A percentile compares a stretch with the other conserved stretches of the same genome.
Conservation (phyloP, 2,888 invertebrate species). For the Pseudococcus viburni region DNA sequence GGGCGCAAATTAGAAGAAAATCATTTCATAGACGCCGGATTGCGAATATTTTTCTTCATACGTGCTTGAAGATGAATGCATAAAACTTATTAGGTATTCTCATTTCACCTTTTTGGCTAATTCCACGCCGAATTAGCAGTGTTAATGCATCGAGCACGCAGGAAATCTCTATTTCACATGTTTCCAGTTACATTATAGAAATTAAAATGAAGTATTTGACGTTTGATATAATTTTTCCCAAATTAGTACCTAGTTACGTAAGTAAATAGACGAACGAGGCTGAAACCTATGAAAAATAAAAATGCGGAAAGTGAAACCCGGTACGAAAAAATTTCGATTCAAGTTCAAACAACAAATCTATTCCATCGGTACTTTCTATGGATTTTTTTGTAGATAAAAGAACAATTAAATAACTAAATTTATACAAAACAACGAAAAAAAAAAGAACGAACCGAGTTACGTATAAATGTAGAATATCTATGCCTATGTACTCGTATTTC, state of each 20-base stretch:
- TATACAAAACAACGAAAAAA: neutral
- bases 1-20: constrained; percentile 25
- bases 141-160: neutral
- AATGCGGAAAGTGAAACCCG: constrained; percentile 9
- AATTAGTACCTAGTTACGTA: neutral
- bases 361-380: constrained; percentile 9
- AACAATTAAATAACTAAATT: constrained; percentile 28
- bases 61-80: constrained; percentile 7
- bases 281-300: neutral
- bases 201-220: neutral
- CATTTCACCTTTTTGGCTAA: neutral
- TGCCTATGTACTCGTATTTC: neutral
- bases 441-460: neutral
- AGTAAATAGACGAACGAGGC: neutral
- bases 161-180: constrained; percentile 29
- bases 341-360: constrained; percentile 13
- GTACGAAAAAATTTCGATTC: neutral
- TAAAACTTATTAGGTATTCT: neutral
- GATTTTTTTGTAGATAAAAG: neutral
- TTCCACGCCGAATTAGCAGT: neutral
- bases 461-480: neutral
- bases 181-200: neutral
- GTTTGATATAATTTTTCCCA: constrained; percentile 36
- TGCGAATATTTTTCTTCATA: constrained; percentile 19
- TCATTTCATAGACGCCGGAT: neutral